Conservation (phyloP, 2,888 invertebrate species). For the Neoitamus cyanurus region DNA sequence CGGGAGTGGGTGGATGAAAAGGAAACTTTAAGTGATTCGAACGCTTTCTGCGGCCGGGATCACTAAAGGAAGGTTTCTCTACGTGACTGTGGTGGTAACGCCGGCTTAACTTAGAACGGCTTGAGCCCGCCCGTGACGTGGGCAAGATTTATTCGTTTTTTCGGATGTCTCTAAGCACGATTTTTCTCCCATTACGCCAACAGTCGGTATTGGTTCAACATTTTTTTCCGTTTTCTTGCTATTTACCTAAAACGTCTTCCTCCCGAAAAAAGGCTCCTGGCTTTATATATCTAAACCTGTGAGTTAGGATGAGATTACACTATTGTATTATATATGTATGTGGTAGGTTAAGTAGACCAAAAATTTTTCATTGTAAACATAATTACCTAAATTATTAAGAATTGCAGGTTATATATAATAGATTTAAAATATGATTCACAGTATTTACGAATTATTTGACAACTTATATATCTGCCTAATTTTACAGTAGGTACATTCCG, state of each 20-base stretch:
- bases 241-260: not conserved
- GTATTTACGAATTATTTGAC: no score
- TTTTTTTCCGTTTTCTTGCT: not conserved
- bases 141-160: not conserved
- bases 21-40: constrained; percentile 32
- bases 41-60: constrained; percentile 19
- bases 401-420: no score
- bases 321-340: no score
- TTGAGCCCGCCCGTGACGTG: constrained; percentile 8
- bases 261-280: not conserved
- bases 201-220: not conserved
- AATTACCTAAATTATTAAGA: no score
- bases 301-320: no score
- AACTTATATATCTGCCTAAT: no score
- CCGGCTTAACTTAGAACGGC: constrained; percentile 6
- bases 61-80: not conserved
- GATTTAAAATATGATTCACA: no score
- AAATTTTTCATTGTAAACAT: no score
- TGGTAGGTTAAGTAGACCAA: no score
- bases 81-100: constrained; percentile 8
- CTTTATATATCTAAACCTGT: no score
- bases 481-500: no score
- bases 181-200: not conserved
- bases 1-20: not conserved
- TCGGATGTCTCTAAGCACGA: not conserved